Evolutionary conservation across 1,140 invertebrate genomes (phyloP).

Genomic region (Globodera ellingtonae): DNA sequence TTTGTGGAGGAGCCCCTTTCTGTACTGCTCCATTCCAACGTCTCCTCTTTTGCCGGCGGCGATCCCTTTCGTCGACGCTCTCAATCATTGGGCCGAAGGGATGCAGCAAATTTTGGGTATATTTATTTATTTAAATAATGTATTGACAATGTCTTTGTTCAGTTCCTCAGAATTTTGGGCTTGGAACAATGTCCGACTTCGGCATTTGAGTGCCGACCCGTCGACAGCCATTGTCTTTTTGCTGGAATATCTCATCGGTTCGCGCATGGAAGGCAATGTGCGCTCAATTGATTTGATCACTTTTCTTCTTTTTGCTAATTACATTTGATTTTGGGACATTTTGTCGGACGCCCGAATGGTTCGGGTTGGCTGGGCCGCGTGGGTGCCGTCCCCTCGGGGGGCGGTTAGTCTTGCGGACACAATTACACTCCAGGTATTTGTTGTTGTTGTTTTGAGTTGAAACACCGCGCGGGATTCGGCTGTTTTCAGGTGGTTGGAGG

Average conservation of each 20-base stretch:
- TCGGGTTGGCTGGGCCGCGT: constrained; percentile 46
- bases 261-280: constrained; percentile 18
- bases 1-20: constrained; percentile 48
- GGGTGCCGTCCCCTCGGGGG: constrained; percentile 37
- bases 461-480: background rate
- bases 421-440: constrained; percentile 35
- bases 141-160: background rate
- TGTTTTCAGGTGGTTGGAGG: constrained; percentile 43
- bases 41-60: background rate
- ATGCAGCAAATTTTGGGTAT: constrained; percentile 6
- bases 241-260: constrained; percentile 45
- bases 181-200: constrained; percentile 18
- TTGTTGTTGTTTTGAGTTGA: no score
- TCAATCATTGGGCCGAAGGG: constrained; percentile 18
- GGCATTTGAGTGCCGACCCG: constrained; percentile 45
- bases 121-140: background rate
- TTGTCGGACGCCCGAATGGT: constrained; percentile 35
- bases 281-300: background rate
- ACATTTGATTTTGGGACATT: constrained; percentile 24
- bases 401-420: constrained; percentile 47
- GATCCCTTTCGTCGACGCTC: constrained; percentile 23
- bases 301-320: constrained; percentile 6
- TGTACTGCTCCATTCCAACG: constrained; percentile 23
- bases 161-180: constrained; percentile 18
- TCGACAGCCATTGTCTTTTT: constrained; percentile 38